Base-by-base conservation (phyloP, 2,888 invertebrate species). In the Oxycera nigricornis region DNA sequence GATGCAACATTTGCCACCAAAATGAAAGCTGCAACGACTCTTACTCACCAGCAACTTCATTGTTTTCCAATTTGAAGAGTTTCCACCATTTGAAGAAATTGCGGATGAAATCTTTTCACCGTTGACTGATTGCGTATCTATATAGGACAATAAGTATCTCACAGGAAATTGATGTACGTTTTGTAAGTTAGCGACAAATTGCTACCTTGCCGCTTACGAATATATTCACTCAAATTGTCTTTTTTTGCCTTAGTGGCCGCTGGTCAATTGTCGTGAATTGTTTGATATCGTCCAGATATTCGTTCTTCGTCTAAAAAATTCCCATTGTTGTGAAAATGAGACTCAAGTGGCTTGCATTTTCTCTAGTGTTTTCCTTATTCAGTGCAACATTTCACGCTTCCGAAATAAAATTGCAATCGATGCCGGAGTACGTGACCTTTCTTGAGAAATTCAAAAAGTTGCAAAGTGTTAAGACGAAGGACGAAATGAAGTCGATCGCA, bases 401-500 rank as follows among this genome's bases (percentile, higher is more conserved):
- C 79, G 76, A 61, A 59, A 76, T 62, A n/a, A 73, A 73, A 4
- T 28, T 80, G 0, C 77, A 81, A 50, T 73, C 83, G 0, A 82
- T 82, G 78, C 80, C 82, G 1, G 80, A 82, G 28, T 83, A 82
- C 22, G 28, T 82, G 14, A 81, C 80, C 14, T 81, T 84, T 0
- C 75, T 84, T 72, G 73, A 79, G 6, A 83, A 82, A n/a, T 82
- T 83, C 74, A 81, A 80, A 2, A 79, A 81, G 26, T 72, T 85
- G 20, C 81, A 83, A 76, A 77, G 80, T 1, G 81, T 79, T 65
- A 73, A 83, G 57, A 76, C 82, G 1, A 79, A 79, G 1, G 76
- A 82, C 57, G 84, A 85, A 57, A 73, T 85, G 17, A 79, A 80
- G 20, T 81, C 81, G 0, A 73, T 85, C 4, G 82, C 82, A 1